phyloP scores from a whole-genome alignment of 2,797 vertebrate species.

The Etheostoma nigrum region DNA sequence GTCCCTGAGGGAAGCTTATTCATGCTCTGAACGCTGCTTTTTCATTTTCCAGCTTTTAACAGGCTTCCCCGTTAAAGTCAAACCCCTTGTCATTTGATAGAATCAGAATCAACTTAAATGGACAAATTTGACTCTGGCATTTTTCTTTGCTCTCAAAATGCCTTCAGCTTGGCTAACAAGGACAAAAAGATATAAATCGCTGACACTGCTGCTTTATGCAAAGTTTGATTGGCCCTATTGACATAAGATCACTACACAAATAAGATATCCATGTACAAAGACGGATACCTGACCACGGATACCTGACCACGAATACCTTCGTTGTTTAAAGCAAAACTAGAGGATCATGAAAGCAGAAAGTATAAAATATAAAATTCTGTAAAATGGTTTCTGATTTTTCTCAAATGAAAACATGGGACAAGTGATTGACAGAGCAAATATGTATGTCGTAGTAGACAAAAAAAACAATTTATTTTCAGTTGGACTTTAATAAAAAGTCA shows the following conservation, averaged over 20 bases:
- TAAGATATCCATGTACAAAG: background rate
- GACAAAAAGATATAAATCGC: too few species aligned
- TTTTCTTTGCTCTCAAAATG: too few species aligned
- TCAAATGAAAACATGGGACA: background rate
- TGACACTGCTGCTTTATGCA: background rate
- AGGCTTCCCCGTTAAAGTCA: background rate
- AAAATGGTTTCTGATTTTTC: background rate
- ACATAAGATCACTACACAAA: background rate
- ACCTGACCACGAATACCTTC: too few species aligned
- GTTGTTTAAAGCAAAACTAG: background rate
- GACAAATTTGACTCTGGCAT: too few species aligned
- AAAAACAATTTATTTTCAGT: too few species aligned
- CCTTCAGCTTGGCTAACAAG: too few species aligned
- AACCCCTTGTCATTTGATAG: background rate
- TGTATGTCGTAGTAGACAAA: background rate
- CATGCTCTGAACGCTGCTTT: constrained; percentile 7
- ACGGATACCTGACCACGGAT: background rate
- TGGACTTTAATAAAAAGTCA: too few species aligned
- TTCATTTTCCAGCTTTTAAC: constrained; percentile 39
- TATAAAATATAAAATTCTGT: background rate
- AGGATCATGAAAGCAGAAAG: background rate
- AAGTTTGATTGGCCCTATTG: background rate
- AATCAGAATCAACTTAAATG: too few species aligned
- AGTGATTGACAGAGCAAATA: background rate
- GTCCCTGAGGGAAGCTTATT: background rate